These are phyloP conservation scores for Sicus ferrugineus DNA, from an alignment of 2,888 invertebrate genomes.

Conservation along the genomic window DNA sequence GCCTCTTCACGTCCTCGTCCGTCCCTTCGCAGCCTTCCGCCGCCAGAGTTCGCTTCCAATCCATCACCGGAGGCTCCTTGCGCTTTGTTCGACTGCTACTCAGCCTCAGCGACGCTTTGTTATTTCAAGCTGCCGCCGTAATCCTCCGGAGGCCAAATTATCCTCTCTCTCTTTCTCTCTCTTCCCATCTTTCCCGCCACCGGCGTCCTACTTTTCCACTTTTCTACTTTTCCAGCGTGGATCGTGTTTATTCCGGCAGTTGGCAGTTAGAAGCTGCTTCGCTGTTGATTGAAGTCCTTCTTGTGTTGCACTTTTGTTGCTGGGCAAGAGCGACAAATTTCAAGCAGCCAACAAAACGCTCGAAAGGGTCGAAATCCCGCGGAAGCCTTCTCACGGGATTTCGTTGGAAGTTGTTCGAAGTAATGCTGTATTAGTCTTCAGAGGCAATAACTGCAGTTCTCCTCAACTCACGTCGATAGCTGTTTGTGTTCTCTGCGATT, in stretches of 20 bases:
- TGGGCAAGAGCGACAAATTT: not conserved
- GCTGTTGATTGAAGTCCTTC: not conserved
- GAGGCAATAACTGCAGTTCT: no score
- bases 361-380: no score
- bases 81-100: conserved; percentile 5
- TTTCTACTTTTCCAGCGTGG: not conserved
- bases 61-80: conserved; percentile 13
- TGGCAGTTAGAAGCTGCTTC: not conserved
- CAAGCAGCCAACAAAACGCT: not conserved
- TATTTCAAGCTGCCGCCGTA: not conserved
- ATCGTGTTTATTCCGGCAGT: not conserved
- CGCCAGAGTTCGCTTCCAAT: not conserved
- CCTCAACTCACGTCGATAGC: no score
- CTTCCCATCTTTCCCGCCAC: not conserved
- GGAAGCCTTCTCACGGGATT: no score
- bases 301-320: not conserved
- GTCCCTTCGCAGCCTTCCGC: not conserved
- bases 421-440: no score
- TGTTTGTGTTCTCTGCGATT: not conserved
- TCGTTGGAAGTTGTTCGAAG: no score
- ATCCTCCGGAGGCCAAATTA: conserved; percentile 25
- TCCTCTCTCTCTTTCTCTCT: not conserved
- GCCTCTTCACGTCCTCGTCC: no score
- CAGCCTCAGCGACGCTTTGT: conserved; percentile 6
- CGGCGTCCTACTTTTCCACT: not conserved